Conservation (phyloP, 2,888 invertebrate species). For the Cheilosia vernalis region DNA sequence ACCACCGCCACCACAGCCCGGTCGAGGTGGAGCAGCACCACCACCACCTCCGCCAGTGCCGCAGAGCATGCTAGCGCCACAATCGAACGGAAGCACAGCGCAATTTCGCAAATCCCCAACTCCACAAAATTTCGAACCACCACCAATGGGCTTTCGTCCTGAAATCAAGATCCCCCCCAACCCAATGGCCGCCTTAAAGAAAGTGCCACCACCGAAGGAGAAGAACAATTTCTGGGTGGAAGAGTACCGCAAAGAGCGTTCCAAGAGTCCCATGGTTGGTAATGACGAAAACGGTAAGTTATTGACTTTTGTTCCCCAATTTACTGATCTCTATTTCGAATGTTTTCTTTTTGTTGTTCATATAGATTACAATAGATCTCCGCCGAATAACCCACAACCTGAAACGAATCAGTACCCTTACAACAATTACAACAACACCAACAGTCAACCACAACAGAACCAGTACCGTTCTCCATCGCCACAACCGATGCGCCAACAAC, state of each 20-base stretch:
- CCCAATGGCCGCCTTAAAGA: constrained; percentile 88
- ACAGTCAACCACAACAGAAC: constrained; percentile 61
- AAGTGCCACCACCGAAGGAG: constrained; percentile 88
- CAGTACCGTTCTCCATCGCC: constrained; percentile 60
- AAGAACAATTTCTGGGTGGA: constrained; percentile 87
- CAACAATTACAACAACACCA: constrained; percentile 77
- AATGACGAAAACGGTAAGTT: constrained; percentile 72
- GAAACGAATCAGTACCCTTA: constrained; percentile 75
- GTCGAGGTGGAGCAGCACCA: constrained; percentile 80
- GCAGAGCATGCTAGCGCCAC: constrained; percentile 80
- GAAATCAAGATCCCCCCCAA: constrained; percentile 90
- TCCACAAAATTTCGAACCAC: constrained; percentile 84
- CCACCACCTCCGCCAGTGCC: constrained; percentile 84
- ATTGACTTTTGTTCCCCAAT: background rate
- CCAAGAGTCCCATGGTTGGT: constrained; percentile 82
- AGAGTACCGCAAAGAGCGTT: constrained; percentile 84
- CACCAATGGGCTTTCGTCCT: constrained; percentile 86
- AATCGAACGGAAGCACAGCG: constrained; percentile 83
- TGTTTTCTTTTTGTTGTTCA: background rate
- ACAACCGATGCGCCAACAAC: constrained; percentile 76
- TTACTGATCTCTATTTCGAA: background rate
- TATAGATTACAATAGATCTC: constrained; percentile 63
- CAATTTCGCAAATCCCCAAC: constrained; percentile 82
- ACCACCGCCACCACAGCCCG: constrained; percentile 79
- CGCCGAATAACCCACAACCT: constrained; percentile 76